Base-by-base conservation (phyloP, 2,797 vertebrate genomes). In the Galagoides demidoff region DNA sequence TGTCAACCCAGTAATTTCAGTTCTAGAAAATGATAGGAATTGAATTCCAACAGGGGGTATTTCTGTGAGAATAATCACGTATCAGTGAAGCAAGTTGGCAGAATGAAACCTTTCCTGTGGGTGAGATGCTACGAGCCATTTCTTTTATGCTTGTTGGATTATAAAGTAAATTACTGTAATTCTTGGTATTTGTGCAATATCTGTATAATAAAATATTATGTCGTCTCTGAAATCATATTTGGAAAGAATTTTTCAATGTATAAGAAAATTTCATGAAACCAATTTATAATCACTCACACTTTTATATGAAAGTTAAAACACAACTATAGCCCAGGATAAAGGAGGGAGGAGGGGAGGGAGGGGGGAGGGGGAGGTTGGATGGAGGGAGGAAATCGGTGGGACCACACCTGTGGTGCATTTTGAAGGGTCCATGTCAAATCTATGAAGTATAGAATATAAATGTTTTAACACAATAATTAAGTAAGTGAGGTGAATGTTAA, bases 101-200 rank as follows among this genome's bases (percentile, higher is more conserved):
- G 34, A 25, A 16, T 5, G 82, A 59, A 68, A 29, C 43, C 31
- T 1, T 31, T 10, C 4, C 3, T 3, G 27, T 27, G 16, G 12
- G 16, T 45, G 34, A 20, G 16, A 12, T 12, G 16, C 29, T 17
- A 0, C 0, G 29, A 31, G 57, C 9, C n/a, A 2, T 1, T 39
- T 31, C 5, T 13, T 23, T 49, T 31, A 20, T 19, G 29, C n/a
- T n/a, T 20, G 0, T n/a, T 29, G 77, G 29, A 3, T 14, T 25
- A 37, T n/a, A 5, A 25, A 66, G 71, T 9, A 34, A 52, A 39
- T 59, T 14, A 13, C 2, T 5, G 2, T 43, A 27, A 16, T 39
- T 52, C 34, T 49, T 39, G 55, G 20, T 19, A 6, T n/a, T 64
- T 52, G 49, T 45, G 25, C 66, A 55, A 0, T 59, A 10, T 45